Conservation (phyloP, 2,888 invertebrate species). For the Sisyra terminalis region DNA sequence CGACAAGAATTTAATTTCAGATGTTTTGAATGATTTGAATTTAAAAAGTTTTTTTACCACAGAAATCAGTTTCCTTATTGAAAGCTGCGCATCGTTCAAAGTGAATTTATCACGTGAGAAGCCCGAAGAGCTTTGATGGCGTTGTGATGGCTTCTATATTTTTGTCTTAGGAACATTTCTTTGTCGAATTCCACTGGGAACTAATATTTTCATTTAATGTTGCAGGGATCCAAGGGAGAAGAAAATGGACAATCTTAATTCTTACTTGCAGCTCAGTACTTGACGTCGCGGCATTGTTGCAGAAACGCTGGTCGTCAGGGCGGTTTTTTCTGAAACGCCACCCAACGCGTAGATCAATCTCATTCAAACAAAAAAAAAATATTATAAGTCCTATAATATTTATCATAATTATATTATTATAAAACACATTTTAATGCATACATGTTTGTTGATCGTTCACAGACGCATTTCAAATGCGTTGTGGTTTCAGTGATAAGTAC, state of each 20-base stretch:
- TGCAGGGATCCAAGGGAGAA: constrained; percentile 72
- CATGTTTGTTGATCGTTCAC: constrained; percentile 6
- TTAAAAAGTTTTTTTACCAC: too few species aligned
- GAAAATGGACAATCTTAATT: constrained; percentile 76
- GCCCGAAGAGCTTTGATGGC: too few species aligned
- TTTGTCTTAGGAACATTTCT: too few species aligned
- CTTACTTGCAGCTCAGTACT: constrained; percentile 56
- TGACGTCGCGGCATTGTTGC: constrained; percentile 45
- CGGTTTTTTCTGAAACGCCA: constrained; percentile 8
- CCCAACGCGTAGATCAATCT: constrained; percentile 11
- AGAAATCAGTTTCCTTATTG: too few species aligned
- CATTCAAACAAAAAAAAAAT: constrained; percentile 1
- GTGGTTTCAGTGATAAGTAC: constrained; percentile 22
- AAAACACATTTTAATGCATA: constrained; percentile 3
- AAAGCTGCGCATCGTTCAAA: too few species aligned
- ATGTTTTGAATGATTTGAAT: too few species aligned
- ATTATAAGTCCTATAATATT: constrained; percentile 2
- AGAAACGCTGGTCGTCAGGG: constrained; percentile 10
- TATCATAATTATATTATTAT: constrained; percentile 5
- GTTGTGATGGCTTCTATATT: too few species aligned
- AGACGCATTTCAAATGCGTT: not conserved
- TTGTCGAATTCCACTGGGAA: too few species aligned
- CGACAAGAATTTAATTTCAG: too few species aligned
- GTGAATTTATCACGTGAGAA: too few species aligned
- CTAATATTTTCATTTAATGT: constrained; percentile 3